A percentile compares a stretch with the other conserved stretches of the same genome.
Evolutionary conservation across 2,888 invertebrate genomes (phyloP).

Genomic region (Dynastes maya): DNA sequence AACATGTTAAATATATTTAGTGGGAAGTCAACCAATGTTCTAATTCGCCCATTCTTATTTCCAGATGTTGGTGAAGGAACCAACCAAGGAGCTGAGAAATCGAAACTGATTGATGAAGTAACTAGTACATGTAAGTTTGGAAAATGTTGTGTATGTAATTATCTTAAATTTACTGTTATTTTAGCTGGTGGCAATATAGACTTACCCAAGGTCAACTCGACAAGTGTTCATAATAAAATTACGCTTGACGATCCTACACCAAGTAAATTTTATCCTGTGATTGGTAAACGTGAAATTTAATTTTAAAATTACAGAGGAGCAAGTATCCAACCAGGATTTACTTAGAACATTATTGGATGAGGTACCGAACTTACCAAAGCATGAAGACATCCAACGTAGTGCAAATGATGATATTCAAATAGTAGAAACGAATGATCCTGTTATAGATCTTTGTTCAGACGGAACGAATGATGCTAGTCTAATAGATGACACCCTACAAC

Average conservation of each 20-base stretch:
- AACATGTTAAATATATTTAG: too few species aligned
- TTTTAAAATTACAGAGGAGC: background rate
- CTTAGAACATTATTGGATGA: too few species aligned
- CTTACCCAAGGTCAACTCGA: background rate
- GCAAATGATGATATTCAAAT: slow-evolving; percentile 15
- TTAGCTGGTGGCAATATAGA: background rate
- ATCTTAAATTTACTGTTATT: too few species aligned
- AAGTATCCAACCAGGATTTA: background rate
- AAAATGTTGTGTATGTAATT: too few species aligned
- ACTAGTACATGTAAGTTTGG: too few species aligned
- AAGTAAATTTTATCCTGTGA: background rate
- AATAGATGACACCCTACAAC: background rate
- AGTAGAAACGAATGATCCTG: background rate
- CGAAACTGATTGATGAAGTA: too few species aligned
- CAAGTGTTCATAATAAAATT: background rate
- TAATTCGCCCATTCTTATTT: too few species aligned
- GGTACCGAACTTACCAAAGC: too few species aligned
- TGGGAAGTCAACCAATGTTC: too few species aligned
- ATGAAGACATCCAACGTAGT: background rate
- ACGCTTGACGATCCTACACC: background rate
- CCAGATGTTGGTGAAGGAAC: too few species aligned
- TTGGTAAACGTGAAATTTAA: background rate
- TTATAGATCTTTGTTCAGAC: slow-evolving; percentile 23
- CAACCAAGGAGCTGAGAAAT: too few species aligned
- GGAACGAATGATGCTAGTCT: background rate